phyloP scores from a whole-genome alignment of 2,888 invertebrate species.

The Tridacna gigas region DNA sequence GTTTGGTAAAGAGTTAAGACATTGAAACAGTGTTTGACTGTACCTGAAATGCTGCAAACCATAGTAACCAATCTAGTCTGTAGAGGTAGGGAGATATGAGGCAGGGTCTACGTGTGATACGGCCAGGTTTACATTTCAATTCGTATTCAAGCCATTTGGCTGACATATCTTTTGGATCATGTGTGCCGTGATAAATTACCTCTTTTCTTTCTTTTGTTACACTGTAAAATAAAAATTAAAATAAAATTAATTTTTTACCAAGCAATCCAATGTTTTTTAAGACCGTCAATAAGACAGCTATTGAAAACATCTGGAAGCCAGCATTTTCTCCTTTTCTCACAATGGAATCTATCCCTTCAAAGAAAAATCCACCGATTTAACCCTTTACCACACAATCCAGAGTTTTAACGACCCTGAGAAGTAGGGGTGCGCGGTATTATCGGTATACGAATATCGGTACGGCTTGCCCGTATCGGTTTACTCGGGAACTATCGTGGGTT shows the following conservation, averaged over 20 bases:
- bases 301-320: not conserved
- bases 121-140: constrained; percentile 86
- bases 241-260: not conserved
- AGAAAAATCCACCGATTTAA: no score
- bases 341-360: no score
- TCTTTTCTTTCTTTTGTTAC: constrained; percentile 85
- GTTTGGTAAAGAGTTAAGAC: no score
- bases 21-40: not conserved
- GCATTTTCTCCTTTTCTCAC: not conserved
- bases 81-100: constrained; percentile 85
- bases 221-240: constrained; percentile 72
- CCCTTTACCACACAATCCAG: no score
- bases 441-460: no score
- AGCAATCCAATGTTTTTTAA: not conserved
- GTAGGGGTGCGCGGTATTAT: no score
- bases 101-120: constrained; percentile 82
- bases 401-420: no score
- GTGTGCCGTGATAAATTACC: constrained; percentile 85
- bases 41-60: constrained; percentile 86
- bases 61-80: constrained; percentile 85
- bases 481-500: no score
- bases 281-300: not conserved
- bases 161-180: constrained; percentile 72
- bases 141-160: constrained; percentile 85
- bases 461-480: no score